phyloP scores from a whole-genome alignment of 1,140 invertebrate species.

The Chrysopa pallens region DNA sequence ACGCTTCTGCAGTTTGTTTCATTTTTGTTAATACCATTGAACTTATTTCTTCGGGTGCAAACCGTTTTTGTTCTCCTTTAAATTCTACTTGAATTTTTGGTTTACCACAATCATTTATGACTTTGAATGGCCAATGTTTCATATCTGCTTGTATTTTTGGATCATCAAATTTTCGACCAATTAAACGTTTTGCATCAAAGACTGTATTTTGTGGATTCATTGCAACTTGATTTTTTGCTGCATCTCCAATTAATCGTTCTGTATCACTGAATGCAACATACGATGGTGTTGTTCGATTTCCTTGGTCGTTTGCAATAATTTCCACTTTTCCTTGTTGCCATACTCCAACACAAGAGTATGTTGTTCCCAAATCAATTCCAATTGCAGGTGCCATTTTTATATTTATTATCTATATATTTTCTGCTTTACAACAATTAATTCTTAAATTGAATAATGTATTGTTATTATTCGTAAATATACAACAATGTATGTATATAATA shows the following conservation, averaged over 20 bases:
- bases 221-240: slow-evolving; percentile 35
- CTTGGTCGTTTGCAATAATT: slow-evolving; percentile 68
- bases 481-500: too few relatives aligned
- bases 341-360: slow-evolving; percentile 66
- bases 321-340: slow-evolving; percentile 77
- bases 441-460: too few relatives aligned
- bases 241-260: slow-evolving; percentile 51
- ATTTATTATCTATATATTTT: too few relatives aligned
- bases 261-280: slow-evolving; percentile 79
- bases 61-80: slow-evolving; percentile 52
- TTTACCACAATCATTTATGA: slow-evolving; percentile 37
- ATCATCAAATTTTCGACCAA: slow-evolving; percentile 46
- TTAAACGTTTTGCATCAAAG: slow-evolving; percentile 45
- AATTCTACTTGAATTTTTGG: slow-evolving; percentile 47
- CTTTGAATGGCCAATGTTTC: slow-evolving; percentile 50
- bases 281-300: slow-evolving; percentile 78
- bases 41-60: slow-evolving; percentile 58
- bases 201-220: slow-evolving; percentile 56
- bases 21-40: slow-evolving; percentile 46
- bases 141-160: slow-evolving; percentile 45
- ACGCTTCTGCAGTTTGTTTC: slow-evolving; percentile 37
- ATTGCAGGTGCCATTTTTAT: slow-evolving; percentile 26
- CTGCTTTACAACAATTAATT: too few relatives aligned
- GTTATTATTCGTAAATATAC: too few relatives aligned
- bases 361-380: slow-evolving; percentile 53